phyloP scores from a whole-genome alignment of 2,113 vertebrate genomes.

The Myocastor coypus region DNA sequence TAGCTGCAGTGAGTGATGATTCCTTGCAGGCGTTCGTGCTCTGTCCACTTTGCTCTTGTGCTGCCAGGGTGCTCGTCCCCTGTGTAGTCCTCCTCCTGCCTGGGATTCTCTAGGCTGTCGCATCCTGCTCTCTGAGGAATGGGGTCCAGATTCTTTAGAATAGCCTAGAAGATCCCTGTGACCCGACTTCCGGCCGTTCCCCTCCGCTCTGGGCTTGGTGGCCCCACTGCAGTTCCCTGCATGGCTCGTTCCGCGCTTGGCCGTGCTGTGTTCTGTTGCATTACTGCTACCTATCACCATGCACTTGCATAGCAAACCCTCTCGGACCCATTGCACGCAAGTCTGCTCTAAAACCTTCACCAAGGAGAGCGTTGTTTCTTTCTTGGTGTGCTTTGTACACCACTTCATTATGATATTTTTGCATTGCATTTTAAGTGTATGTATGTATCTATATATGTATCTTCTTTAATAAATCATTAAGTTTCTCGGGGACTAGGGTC shows the following conservation, averaged over 20 bases:
- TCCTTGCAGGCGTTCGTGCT: not conserved
- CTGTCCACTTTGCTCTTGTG: not conserved
- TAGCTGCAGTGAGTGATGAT: not conserved
- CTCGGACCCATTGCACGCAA: not conserved
- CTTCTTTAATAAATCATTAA: not conserved
- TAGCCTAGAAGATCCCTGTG: not conserved
- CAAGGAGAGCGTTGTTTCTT: not conserved
- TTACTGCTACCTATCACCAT: not conserved
- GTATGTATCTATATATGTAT: not conserved
- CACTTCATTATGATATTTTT: not conserved
- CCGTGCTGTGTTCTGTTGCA: not conserved
- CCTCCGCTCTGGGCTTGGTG: not conserved
- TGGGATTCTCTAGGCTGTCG: not conserved
- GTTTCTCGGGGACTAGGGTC: not conserved
- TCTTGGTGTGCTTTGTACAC: not conserved
- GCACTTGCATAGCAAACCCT: not conserved
- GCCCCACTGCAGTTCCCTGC: not conserved
- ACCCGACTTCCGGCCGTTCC: not conserved
- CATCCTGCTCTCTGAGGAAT: not conserved
- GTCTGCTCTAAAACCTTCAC: not conserved
- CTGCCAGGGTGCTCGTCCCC: not conserved
- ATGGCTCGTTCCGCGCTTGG: not conserved
- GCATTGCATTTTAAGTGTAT: not conserved
- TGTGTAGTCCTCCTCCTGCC: not conserved
- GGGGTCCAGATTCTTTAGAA: not conserved